Conservation (phyloP, 2,888 invertebrate genomes). For the Cheilosia vernalis region DNA sequence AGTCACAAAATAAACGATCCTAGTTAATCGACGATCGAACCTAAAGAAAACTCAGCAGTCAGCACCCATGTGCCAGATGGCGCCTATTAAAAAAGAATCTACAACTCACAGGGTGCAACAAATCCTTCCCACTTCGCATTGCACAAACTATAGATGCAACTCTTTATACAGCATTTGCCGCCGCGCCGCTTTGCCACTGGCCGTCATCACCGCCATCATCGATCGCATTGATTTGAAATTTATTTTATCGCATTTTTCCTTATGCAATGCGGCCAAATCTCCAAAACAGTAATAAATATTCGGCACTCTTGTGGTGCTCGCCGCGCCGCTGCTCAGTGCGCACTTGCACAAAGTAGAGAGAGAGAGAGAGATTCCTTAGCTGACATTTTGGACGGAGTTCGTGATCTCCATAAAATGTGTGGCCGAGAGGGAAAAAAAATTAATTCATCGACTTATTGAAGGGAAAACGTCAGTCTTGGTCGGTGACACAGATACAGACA, state of each 20-base stretch:
- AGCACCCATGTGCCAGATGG: constrained; percentile 64
- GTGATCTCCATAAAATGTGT: constrained; percentile 68
- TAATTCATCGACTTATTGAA: constrained; percentile 45
- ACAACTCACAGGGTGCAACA: constrained; percentile 29
- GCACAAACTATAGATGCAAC: constrained; percentile 42
- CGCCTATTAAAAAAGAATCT: constrained; percentile 59
- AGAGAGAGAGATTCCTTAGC: constrained; percentile 34
- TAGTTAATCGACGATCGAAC: constrained; percentile 40
- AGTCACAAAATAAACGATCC: constrained; percentile 36
- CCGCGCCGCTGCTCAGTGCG: constrained; percentile 15
- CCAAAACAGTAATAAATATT: constrained; percentile 73
- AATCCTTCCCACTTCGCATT: constrained; percentile 11
- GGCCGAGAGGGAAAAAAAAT: constrained; percentile 13
- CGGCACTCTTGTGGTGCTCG: constrained; percentile 46
- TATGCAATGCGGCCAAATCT: constrained; percentile 62
- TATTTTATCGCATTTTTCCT: constrained; percentile 64
- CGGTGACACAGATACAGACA: neutral
- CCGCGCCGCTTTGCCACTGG: constrained; percentile 7
- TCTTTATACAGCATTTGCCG: constrained; percentile 27
- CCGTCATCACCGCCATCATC: constrained; percentile 59
- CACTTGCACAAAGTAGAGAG: constrained; percentile 59
- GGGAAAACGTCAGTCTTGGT: constrained; percentile 41
- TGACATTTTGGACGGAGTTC: constrained; percentile 69
- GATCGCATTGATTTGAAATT: constrained; percentile 70
- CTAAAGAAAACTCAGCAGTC: constrained; percentile 42